phyloP scores from a whole-genome alignment of 2,888 invertebrate species.

The Allolobophora icterica region DNA sequence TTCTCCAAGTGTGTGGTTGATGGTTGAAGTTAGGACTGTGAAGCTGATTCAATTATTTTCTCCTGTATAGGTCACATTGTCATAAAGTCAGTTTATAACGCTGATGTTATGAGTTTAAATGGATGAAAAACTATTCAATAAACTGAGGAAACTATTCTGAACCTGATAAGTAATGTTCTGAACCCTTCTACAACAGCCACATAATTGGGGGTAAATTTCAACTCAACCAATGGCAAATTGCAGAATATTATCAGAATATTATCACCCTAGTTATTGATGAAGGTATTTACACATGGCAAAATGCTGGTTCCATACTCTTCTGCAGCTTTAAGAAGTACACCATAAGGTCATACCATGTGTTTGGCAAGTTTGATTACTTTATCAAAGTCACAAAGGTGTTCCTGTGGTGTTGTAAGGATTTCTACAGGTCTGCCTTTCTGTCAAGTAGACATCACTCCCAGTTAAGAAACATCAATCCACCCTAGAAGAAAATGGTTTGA shows the following conservation, averaged over 20 bases:
- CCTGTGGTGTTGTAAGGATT: neutral
- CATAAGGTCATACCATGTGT: neutral
- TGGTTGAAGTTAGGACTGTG: neutral
- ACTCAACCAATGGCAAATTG: neutral
- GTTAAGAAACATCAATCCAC: neutral
- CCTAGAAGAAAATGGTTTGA: neutral
- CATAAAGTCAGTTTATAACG: neutral
- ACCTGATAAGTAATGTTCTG: neutral
- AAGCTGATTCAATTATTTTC: neutral
- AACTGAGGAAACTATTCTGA: neutral
- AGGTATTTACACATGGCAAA: neutral
- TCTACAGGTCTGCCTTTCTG: neutral
- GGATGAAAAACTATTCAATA: neutral
- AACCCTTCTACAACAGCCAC: neutral
- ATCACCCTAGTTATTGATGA: neutral
- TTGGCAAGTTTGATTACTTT: neutral
- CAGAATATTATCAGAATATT: neutral
- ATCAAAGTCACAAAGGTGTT: neutral
- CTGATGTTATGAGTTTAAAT: neutral
- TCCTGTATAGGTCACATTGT: neutral
- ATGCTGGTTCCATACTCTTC: neutral
- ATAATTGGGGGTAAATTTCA: neutral
- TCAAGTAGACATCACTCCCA: neutral
- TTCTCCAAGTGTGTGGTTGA: neutral
- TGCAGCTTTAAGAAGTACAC: neutral